Evolutionary conservation across 2,888 invertebrate species (phyloP), one percentile per base, ranked within the genome.

Genomic region (Dasysyrphus albostriatus): DNA sequence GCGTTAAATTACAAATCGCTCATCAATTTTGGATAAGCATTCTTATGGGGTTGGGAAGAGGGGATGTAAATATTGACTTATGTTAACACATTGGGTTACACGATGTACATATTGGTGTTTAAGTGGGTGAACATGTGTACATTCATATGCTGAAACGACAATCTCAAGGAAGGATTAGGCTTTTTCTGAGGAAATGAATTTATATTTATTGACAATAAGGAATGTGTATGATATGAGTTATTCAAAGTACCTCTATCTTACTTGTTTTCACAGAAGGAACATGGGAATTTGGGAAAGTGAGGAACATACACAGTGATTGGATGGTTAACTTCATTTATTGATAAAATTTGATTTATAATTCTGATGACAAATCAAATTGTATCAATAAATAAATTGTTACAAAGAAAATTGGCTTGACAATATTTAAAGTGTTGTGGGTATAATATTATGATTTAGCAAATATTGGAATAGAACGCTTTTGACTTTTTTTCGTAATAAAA

Each of bases 21-120:
- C 69, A 54, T 69, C 69, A 69, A 39, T 69, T 39, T 39, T 54
- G 69, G 54, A 69, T 69, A 69, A 69, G 54, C 39, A 29, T 39
- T 54, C 69, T 69, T 39, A 6, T 24, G 8, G 16, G 19, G 19
- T 1, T 5, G 8, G 7, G 8, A 1, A 6, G 42, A 0, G 34
- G 37, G 3, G 19, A 4, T 14, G 49, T 54, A 54, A 69, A 69
- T 54, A 69, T 69, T 69, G 69, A 69, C 37, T 69, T 39, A 37
- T 29, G 54, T 69, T 54, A 51, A 69, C 67, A 69, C 51, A 67
- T 39, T 69, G 9, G 69, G 69, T 51, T 39, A 54, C 51, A 69
- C 12, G 14, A 69, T 54, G 51, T 67, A 44, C 14, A 8, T 29
- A 47, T 61, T 61, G 24, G 12, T 51, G 51, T 51, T 29, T 54